phyloP scores from a whole-genome alignment of 1,140 invertebrate species.

The Zaprionus capensis region DNA sequence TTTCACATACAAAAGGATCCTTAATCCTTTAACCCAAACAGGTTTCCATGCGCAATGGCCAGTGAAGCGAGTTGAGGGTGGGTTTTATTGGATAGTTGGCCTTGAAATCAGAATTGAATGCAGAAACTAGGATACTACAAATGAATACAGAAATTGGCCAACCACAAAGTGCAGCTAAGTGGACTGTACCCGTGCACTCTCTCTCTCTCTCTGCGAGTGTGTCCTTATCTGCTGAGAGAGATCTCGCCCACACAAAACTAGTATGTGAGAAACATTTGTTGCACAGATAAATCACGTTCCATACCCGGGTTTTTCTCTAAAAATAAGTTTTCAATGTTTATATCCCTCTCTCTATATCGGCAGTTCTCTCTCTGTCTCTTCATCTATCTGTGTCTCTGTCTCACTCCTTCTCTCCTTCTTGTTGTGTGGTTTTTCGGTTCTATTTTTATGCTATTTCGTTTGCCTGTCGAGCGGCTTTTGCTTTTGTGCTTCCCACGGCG shows the following conservation, averaged over 20 bases:
- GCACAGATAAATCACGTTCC: conserved; percentile 49
- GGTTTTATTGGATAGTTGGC: conserved; percentile 24
- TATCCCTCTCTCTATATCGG: conserved; percentile 22
- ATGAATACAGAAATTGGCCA: conserved; percentile 47
- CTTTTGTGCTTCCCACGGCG: conserved; percentile 68
- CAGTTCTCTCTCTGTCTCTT: conserved; percentile 23
- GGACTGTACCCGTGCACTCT: conserved; percentile 55
- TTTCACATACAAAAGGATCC: conserved; percentile 35
- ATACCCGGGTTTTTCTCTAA: conserved; percentile 55
- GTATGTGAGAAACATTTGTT: conserved; percentile 43
- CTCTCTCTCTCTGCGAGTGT: background rate
- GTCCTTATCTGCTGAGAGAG: conserved; percentile 21
- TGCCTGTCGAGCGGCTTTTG: conserved; percentile 53
- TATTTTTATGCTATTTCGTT: conserved; percentile 49
- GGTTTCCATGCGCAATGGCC: conserved; percentile 51
- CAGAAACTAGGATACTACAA: conserved; percentile 16
- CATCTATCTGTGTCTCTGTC: conserved; percentile 6
- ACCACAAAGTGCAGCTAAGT: conserved; percentile 58
- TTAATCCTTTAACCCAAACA: conserved; percentile 74
- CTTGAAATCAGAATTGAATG: conserved; percentile 38
- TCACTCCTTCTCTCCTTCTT: background rate
- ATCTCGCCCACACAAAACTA: conserved; percentile 52
- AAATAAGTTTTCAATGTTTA: conserved; percentile 70
- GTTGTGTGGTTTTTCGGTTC: conserved; percentile 24
- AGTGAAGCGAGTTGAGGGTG: conserved; percentile 19